Conservation (phyloP, 2,113 vertebrate species). For the Orthonyx spaldingii region DNA sequence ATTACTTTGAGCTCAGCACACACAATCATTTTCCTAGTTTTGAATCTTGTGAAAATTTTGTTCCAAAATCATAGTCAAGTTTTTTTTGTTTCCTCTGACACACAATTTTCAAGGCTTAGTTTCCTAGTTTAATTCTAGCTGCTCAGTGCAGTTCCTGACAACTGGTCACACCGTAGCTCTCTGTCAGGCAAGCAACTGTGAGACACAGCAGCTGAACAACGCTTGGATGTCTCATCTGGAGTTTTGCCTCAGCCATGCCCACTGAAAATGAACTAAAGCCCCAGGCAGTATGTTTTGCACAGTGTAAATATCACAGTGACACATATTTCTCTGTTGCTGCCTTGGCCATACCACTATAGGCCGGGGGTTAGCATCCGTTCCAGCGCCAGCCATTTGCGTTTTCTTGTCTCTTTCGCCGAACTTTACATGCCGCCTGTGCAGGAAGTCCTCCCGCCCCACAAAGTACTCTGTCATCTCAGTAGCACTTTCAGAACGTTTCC, state of each 20-base stretch:
- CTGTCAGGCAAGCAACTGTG: not conserved
- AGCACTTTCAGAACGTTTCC: conserved; percentile 64
- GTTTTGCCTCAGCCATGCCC: not conserved
- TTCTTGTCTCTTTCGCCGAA: conserved; percentile 57
- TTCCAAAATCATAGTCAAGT: not conserved
- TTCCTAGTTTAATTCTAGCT: not conserved
- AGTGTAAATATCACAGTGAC: not conserved
- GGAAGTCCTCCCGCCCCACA: conserved; percentile 75
- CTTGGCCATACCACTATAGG: conserved; percentile 65
- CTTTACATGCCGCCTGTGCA: conserved; percentile 65
- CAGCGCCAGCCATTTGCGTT: not conserved
- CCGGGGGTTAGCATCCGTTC: not conserved
- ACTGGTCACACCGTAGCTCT: not conserved
- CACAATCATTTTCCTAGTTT: not conserved
- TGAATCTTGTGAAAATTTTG: not conserved
- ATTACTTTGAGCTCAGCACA: not conserved
- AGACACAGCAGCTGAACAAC: not conserved
- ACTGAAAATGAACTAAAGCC: not conserved
- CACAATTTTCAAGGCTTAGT: not conserved
- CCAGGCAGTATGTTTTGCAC: not conserved
- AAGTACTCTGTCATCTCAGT: conserved; percentile 78
- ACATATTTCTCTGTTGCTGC: not conserved
- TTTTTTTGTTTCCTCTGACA: not conserved
- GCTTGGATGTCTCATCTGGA: not conserved
- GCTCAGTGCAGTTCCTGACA: not conserved